phyloP scores from a whole-genome alignment of 37 sponge, comb jelly and placozoan species.

The Ephydatia muelleri region DNA sequence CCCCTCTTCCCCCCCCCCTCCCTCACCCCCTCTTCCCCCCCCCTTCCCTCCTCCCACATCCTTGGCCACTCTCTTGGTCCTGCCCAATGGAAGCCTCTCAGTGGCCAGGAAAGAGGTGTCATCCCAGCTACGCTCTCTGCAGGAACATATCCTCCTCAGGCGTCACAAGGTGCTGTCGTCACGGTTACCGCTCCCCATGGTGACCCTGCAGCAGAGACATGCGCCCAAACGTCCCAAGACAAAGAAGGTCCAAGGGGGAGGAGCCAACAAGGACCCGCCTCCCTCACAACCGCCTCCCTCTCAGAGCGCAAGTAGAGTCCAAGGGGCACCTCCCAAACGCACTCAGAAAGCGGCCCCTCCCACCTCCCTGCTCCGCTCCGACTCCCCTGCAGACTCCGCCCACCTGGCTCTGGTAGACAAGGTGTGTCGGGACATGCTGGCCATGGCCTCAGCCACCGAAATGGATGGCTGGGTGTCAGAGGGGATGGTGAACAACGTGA shows the following conservation, averaged over 20 bases:
- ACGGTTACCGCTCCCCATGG: neutral
- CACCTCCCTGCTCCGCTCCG: constrained; percentile 5
- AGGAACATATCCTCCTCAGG: constrained; percentile 53
- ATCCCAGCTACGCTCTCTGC: constrained; percentile 49
- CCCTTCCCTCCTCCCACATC: no score
- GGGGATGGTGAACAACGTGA: constrained; percentile 47
- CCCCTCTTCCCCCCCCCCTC: no score
- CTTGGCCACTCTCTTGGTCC: constrained; percentile 48
- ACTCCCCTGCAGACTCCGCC: neutral
- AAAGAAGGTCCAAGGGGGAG: neutral
- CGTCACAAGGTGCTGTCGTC: constrained; percentile 23
- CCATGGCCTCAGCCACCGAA: constrained; percentile 23
- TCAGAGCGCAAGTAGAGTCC: no score
- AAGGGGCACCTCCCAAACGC: neutral
- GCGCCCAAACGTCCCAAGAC: neutral
- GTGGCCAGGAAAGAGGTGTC: neutral
- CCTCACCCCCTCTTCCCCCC: no score
- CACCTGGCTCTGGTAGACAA: constrained; percentile 9
- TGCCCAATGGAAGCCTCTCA: constrained; percentile 19
- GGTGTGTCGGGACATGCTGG: constrained; percentile 7
- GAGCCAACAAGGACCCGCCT: neutral
- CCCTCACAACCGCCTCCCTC: no score
- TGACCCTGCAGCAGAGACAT: constrained; percentile 2
- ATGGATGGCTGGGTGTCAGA: constrained; percentile 54
- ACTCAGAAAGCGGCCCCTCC: neutral